Conservation (phyloP, 2,888 invertebrate species). For the Arctia plantaginis region DNA sequence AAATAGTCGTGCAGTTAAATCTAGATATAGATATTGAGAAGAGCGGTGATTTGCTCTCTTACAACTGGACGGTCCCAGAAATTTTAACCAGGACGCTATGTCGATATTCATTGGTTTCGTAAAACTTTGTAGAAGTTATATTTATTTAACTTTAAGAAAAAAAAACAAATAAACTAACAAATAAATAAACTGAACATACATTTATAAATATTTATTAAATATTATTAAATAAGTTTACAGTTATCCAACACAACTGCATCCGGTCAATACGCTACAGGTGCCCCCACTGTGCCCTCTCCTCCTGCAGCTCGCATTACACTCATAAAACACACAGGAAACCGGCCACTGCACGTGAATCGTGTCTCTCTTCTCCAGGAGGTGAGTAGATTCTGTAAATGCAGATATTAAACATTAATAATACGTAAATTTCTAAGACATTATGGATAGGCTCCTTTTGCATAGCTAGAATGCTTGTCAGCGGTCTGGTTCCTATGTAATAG, state of each 20-base stretch:
- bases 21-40: background rate
- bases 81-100: no score
- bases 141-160: no score
- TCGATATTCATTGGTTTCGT: no score
- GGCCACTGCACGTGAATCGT: conserved; percentile 55
- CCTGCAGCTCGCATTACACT: conserved; percentile 69
- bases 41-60: background rate
- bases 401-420: background rate
- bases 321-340: conserved; percentile 65
- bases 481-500: no score
- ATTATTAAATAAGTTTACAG: background rate
- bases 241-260: conserved; percentile 63
- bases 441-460: no score
- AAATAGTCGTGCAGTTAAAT: no score
- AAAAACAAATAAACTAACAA: background rate
- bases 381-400: conserved; percentile 41
- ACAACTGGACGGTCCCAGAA: no score
- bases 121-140: no score
- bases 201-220: background rate
- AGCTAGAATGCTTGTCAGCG: no score
- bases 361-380: conserved; percentile 50
- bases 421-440: no score
- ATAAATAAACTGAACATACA: background rate
- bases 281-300: conserved; percentile 66
- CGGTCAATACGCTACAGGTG: conserved; percentile 66